Percentiles rank a stretch among this genome's conserved stretches.
These are phyloP conservation scores for Ceratina australensis DNA, from an alignment of 1,140 invertebrate genomes.

Conservation along the genomic window DNA sequence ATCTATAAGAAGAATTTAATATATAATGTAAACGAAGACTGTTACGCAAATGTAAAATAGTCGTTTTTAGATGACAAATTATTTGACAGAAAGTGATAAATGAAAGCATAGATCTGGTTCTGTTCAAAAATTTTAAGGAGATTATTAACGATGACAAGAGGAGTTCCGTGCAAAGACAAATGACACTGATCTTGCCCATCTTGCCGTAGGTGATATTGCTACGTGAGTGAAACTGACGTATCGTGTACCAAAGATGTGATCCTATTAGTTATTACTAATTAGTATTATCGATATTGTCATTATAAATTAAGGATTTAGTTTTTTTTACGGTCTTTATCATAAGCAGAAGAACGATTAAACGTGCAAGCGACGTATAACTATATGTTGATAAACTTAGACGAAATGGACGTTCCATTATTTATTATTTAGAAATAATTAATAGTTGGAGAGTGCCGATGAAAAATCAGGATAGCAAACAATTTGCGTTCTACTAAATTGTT, in stretches of 20 bases:
- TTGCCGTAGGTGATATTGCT: conserved; percentile 50
- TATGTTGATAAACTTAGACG: not conserved
- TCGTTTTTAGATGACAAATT: conserved; percentile 56
- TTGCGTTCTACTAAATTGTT: not conserved
- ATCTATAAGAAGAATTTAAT: conserved; percentile 49
- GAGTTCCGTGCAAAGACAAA: conserved; percentile 38
- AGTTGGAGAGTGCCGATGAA: not conserved
- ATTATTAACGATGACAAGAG: conserved; percentile 31
- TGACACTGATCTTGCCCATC: conserved; percentile 39
- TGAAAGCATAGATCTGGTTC: conserved; percentile 40
- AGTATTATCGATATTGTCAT: conserved; percentile 45
- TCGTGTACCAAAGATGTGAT: conserved; percentile 70
- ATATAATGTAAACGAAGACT: conserved; percentile 61
- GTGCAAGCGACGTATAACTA: conserved; percentile 17
- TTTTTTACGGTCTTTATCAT: conserved; percentile 47
- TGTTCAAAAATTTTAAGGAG: conserved; percentile 43
- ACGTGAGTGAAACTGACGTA: conserved; percentile 47
- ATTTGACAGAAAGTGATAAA: conserved; percentile 33
- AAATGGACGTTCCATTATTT: not conserved
- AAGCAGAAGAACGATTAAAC: conserved; percentile 13
- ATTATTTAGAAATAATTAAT: conserved; percentile 2
- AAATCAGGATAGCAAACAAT: not conserved
- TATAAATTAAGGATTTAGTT: conserved; percentile 54
- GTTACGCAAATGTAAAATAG: conserved; percentile 57
- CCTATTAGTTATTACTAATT: conserved; percentile 56